A percentile compares a stretch with the other conserved stretches of the same genome.
These are phyloP conservation scores for Brevipalpus yothersi DNA, from an alignment of 1,140 invertebrate genomes.

Conservation along the genomic window DNA sequence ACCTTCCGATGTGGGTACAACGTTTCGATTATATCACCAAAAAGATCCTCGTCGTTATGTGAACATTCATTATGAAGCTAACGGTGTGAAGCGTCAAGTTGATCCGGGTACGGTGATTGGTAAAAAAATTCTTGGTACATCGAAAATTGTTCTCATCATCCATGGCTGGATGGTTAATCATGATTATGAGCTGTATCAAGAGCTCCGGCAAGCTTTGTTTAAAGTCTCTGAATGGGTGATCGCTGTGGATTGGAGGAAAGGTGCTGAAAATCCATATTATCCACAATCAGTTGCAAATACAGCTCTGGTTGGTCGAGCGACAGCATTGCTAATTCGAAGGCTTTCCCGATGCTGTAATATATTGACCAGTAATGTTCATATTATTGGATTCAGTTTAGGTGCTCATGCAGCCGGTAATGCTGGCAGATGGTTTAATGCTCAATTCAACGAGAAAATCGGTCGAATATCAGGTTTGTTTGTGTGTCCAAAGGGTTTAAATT, in stretches of 20 bases:
- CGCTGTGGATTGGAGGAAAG: conserved; percentile 19
- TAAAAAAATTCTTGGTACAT: neutral
- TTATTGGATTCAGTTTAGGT: conserved; percentile 34
- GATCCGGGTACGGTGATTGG: neutral
- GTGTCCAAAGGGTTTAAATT: neutral
- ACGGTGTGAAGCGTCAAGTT: neutral
- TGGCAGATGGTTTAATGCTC: conserved; percentile 17
- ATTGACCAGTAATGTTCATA: conserved; percentile 20
- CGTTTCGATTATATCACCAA: neutral
- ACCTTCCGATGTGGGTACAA: neutral
- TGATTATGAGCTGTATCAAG: neutral
- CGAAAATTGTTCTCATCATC: neutral
- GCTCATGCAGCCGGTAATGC: conserved; percentile 33
- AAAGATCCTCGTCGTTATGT: neutral
- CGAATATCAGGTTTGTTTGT: conserved; percentile 25
- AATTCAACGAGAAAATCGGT: conserved; percentile 14
- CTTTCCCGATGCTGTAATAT: conserved; percentile 3
- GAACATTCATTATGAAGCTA: neutral
- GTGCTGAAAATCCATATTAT: conserved; percentile 17
- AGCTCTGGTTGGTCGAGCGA: conserved; percentile 18
- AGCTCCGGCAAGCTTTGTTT: neutral
- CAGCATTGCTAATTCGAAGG: conserved; percentile 14
- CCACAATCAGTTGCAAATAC: conserved; percentile 20
- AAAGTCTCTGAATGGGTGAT: conserved; percentile 13
- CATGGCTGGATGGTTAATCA: neutral